Evolutionary conservation across 92 coral and sea anemone genomes (phyloP).

Genomic region (Actinostola sp.): DNA sequence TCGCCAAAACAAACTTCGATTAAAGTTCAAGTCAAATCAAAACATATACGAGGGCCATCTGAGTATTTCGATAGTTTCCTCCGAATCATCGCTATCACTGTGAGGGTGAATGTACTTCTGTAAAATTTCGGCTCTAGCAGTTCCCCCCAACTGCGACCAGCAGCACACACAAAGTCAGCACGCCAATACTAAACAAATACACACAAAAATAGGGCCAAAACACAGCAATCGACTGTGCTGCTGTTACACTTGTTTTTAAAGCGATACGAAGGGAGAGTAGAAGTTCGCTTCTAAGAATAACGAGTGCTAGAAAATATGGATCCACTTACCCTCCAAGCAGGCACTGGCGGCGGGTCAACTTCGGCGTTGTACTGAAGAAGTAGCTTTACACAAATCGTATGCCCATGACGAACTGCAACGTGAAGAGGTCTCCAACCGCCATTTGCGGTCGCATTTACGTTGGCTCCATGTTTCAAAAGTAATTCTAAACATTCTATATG

Average conservation of each 20-base stretch:
- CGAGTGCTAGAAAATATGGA: slow-evolving; percentile 24
- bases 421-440: slow-evolving; percentile 99
- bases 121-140: slow-evolving; percentile 69
- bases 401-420: slow-evolving; percentile 98
- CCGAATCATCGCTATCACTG: slow-evolving; percentile 27
- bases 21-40: slow-evolving; percentile 1
- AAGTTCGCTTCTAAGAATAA: background rate
- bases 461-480: slow-evolving; percentile 92
- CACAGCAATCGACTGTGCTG: slow-evolving; percentile 28
- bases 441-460: slow-evolving; percentile 95
- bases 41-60: slow-evolving; percentile 24
- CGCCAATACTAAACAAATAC: slow-evolving; percentile 77
- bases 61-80: slow-evolving; percentile 22
- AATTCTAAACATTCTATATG: slow-evolving; percentile 95
- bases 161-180: slow-evolving; percentile 77
- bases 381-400: slow-evolving; percentile 91
- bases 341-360: slow-evolving; percentile 94
- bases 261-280: slow-evolving; percentile 18
- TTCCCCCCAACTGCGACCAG: slow-evolving; percentile 86
- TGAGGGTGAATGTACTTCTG: slow-evolving; percentile 45
- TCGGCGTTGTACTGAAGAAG: slow-evolving; percentile 87
- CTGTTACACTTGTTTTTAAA: background rate
- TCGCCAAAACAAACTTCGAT: slow-evolving; percentile 35
- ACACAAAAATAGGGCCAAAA: slow-evolving; percentile 60
- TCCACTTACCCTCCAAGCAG: slow-evolving; percentile 92